phyloP scores from a whole-genome alignment of 2,113 vertebrate genomes.

The Synchiropus splendidus region DNA sequence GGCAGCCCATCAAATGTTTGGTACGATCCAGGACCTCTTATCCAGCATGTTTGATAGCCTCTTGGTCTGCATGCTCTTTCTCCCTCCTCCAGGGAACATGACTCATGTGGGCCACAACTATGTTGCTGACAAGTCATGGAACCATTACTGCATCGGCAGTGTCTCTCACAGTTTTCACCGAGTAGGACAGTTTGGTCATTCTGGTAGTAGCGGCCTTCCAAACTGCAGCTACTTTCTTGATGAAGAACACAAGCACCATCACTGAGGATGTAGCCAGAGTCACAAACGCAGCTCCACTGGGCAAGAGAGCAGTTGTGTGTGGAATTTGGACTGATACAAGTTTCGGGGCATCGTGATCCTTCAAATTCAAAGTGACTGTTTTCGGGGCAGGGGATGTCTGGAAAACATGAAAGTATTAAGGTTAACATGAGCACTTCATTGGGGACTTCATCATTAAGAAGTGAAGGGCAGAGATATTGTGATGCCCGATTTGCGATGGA shows the following conservation, averaged over 20 bases:
- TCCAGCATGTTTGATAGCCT: constrained; percentile 35
- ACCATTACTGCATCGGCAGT: constrained; percentile 33
- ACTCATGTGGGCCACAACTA: constrained; percentile 23
- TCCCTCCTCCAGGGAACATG: constrained; percentile 23
- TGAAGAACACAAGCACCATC: constrained; percentile 35
- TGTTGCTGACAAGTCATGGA: constrained; percentile 38
- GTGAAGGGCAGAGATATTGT: too few relatives aligned
- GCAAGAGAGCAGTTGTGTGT: constrained; percentile 34
- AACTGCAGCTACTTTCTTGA: constrained; percentile 51
- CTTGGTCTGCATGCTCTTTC: constrained; percentile 38
- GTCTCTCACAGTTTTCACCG: constrained; percentile 32
- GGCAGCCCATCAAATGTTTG: constrained; percentile 43
- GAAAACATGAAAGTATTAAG: too few relatives aligned
- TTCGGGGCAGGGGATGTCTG: constrained; percentile 49
- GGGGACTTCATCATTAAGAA: too few relatives aligned
- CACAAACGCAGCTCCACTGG: constrained; percentile 52
- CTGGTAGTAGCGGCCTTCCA: constrained; percentile 44
- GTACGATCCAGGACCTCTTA: constrained; percentile 40
- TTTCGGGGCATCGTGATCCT: constrained; percentile 47
- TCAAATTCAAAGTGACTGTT: constrained; percentile 59
- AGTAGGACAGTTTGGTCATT: constrained; percentile 43
- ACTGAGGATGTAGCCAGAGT: constrained; percentile 48
- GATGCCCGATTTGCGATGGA: too few relatives aligned
- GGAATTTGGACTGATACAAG: constrained; percentile 41
- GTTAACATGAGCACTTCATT: too few relatives aligned